These are phyloP conservation scores for Himalopsyche japonica DNA, from an alignment of 2,888 invertebrate genomes.

Conservation along the genomic window DNA sequence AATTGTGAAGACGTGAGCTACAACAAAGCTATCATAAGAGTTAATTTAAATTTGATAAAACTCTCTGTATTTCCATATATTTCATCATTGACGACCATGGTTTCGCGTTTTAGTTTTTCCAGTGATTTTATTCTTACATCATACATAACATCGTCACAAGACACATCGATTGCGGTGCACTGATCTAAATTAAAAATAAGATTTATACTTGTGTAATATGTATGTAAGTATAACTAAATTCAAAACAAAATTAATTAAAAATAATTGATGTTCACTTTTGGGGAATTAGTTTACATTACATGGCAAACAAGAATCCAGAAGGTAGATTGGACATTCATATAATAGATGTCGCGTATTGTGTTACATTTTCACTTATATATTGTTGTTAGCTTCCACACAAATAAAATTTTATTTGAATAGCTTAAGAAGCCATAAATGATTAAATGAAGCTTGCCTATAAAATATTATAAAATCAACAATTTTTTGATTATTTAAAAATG, in stretches of 20 bases:
- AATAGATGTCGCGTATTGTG: background rate
- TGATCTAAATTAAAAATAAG: too few relatives aligned
- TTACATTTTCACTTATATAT: background rate
- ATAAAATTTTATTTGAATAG: background rate
- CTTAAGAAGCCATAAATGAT: background rate
- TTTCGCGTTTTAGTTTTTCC: too few relatives aligned
- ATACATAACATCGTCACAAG: too few relatives aligned
- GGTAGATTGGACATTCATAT: background rate
- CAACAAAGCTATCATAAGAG: background rate
- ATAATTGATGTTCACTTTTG: background rate
- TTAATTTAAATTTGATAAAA: too few relatives aligned
- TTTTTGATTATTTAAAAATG: background rate
- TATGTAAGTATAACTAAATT: too few relatives aligned
- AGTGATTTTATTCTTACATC: too few relatives aligned
- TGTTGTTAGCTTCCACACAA: background rate
- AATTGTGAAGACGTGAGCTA: background rate
- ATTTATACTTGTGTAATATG: too few relatives aligned
- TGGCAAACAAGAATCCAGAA: background rate
- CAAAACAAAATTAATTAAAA: too few relatives aligned
- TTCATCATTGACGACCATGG: too few relatives aligned
- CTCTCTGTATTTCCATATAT: too few relatives aligned
- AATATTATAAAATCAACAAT: background rate
- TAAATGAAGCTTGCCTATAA: background rate
- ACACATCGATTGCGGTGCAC: too few relatives aligned
- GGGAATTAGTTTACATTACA: background rate